Conservation (phyloP, 2,113 vertebrate genomes). For the Drymodes brunneopygia region DNA sequence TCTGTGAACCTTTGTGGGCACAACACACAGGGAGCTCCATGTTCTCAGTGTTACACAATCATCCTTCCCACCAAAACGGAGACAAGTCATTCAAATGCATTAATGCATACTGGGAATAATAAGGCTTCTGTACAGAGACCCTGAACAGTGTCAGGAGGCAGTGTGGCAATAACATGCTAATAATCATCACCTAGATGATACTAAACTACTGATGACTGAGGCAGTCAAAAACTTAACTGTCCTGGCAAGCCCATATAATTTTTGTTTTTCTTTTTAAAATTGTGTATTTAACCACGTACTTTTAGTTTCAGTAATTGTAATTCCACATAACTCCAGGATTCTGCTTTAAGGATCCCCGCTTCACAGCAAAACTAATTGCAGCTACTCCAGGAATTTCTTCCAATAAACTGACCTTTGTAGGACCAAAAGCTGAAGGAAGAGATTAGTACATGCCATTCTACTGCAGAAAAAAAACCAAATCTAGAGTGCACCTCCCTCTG, state of each 20-base stretch:
- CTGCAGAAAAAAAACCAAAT: not conserved
- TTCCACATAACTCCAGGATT: not conserved
- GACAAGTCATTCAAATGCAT: slow-evolving; percentile 32
- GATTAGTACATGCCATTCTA: not conserved
- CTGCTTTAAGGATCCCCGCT: not conserved
- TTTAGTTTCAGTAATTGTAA: not conserved
- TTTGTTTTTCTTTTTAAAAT: not conserved
- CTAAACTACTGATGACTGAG: not conserved
- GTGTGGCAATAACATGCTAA: not conserved
- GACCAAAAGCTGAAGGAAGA: not conserved
- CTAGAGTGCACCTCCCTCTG: not conserved
- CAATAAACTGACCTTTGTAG: not conserved
- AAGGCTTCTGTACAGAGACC: slow-evolving; percentile 33
- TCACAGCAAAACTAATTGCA: not conserved
- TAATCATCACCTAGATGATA: not conserved
- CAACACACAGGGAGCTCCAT: slow-evolving; percentile 32
- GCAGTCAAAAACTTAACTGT: not conserved
- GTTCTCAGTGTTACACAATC: slow-evolving; percentile 31
- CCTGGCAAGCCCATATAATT: not conserved
- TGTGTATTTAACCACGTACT: not conserved
- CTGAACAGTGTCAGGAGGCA: slow-evolving; percentile 21
- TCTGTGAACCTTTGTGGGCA: slow-evolving; percentile 64
- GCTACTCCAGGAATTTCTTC: not conserved
- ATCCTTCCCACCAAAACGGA: slow-evolving; percentile 1
- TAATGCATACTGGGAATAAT: not conserved